Conservation (phyloP, 2,797 vertebrate genomes). For the Bucorvus abyssinicus region DNA sequence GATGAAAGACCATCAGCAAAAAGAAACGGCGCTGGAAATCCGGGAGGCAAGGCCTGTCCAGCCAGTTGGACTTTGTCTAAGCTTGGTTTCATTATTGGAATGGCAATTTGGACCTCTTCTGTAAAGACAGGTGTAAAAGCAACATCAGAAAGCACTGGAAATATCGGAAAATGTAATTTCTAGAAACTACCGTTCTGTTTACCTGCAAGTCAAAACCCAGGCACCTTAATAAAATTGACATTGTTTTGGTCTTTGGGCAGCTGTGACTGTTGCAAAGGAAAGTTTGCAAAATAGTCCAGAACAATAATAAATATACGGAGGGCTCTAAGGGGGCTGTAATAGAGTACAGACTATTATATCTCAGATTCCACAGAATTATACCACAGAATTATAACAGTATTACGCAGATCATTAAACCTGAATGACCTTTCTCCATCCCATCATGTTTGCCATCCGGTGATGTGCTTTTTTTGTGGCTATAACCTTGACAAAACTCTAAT, state of each 20-base stretch:
- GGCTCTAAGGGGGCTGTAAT: not conserved
- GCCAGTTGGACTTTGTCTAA: constrained; percentile 85
- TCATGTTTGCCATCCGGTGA: not conserved
- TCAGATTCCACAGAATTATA: not conserved
- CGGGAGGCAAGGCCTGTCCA: constrained; percentile 83
- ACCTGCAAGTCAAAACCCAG: constrained; percentile 4
- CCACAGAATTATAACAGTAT: constrained; percentile 9
- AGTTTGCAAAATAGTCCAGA: not conserved
- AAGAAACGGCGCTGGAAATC: constrained; percentile 89
- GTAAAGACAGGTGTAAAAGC: constrained; percentile 59
- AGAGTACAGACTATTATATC: not conserved
- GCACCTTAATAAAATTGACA: not conserved
- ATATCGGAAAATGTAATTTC: not conserved
- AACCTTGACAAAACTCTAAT: constrained; percentile 50
- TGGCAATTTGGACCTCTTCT: constrained; percentile 85
- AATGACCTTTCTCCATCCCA: not conserved
- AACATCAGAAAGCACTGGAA: constrained; percentile 44
- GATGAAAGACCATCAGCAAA: constrained; percentile 92
- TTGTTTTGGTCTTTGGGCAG: not conserved
- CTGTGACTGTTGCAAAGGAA: not conserved
- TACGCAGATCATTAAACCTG: constrained; percentile 23
- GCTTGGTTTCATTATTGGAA: constrained; percentile 84
- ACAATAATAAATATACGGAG: not conserved
- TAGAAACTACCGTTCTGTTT: not conserved
- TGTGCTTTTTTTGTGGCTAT: not conserved